A percentile compares a stretch with the other conserved stretches of the same genome.
Evolutionary conservation across 2,888 invertebrate species (phyloP).

Genomic region (Azorinus chamasolen): DNA sequence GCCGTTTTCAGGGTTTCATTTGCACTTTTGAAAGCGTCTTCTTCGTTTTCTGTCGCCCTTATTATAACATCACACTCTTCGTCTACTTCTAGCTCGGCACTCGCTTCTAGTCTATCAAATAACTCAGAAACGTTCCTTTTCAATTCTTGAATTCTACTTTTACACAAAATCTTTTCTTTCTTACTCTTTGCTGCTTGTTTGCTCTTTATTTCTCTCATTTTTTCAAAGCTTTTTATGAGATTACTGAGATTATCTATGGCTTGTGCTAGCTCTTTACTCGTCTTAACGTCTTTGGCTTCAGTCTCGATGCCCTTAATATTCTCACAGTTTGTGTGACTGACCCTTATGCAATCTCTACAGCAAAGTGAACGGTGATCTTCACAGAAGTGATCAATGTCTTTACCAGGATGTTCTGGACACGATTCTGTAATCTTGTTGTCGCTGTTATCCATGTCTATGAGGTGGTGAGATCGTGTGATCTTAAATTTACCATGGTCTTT

Average conservation of each 20-base stretch:
- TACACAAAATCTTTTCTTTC: too few species aligned
- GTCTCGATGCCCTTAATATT: neutral
- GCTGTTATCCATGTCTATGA: constrained; percentile 10
- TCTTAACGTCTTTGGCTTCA: neutral
- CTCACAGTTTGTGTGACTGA: constrained; percentile 20
- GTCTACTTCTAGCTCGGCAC: constrained; percentile 8
- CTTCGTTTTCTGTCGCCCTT: constrained; percentile 5
- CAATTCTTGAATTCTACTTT: neutral
- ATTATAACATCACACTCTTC: constrained; percentile 9
- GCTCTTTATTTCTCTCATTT: neutral
- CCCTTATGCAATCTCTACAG: constrained; percentile 23
- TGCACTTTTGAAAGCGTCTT: constrained; percentile 18
- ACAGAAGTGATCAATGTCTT: constrained; percentile 23
- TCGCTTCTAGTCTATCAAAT: constrained; percentile 20
- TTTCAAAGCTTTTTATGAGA: neutral
- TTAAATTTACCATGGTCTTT: constrained; percentile 24
- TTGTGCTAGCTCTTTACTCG: constrained; percentile 7
- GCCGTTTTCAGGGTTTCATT: constrained; percentile 15
- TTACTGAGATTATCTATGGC: neutral
- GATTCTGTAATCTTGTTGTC: constrained; percentile 5
- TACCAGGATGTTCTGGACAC: constrained; percentile 33
- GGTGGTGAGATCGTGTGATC: constrained; percentile 19
- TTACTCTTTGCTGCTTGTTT: neutral
- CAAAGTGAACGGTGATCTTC: constrained; percentile 29
- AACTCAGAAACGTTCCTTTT: neutral